Conservation (phyloP, 2,888 invertebrate genomes). For the Rhagium mordax region DNA sequence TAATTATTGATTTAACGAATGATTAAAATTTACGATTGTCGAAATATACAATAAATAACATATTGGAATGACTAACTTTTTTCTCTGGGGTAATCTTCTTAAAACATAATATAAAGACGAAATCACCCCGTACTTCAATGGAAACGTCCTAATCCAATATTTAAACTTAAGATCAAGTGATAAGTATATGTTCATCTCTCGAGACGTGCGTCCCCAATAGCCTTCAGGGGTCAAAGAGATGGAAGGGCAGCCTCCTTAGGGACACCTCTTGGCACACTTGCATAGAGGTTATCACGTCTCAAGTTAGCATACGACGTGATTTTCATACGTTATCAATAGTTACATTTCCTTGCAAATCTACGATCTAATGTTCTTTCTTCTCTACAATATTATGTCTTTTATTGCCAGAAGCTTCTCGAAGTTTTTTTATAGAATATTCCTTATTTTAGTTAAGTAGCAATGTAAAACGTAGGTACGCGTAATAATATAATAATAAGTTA, state of each 20-base stretch:
- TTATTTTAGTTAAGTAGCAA: neutral
- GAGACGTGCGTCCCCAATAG: slow-evolving; percentile 21
- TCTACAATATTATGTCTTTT: slow-evolving; percentile 4
- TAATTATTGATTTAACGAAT: too few relatives aligned
- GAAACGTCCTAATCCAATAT: slow-evolving; percentile 21
- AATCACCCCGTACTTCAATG: neutral
- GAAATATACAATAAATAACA: neutral
- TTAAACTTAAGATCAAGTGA: slow-evolving; percentile 36
- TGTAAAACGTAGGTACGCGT: too few relatives aligned
- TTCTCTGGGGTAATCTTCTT: neutral
- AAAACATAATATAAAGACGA: neutral
- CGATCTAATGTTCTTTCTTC: slow-evolving; percentile 14
- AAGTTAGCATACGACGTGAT: slow-evolving; percentile 55
- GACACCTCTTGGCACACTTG: slow-evolving; percentile 14
- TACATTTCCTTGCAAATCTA: slow-evolving; percentile 14
- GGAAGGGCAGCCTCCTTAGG: slow-evolving; percentile 24
- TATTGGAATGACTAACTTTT: neutral
- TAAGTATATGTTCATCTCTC: slow-evolving; percentile 31
- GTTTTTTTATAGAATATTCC: neutral
- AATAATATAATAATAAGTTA: too few relatives aligned
- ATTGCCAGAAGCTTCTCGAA: slow-evolving; percentile 4
- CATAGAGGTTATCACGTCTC: slow-evolving; percentile 48
- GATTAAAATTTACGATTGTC: too few relatives aligned
- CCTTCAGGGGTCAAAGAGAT: slow-evolving; percentile 19
- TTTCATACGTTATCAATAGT: slow-evolving; percentile 53